phyloP scores from a whole-genome alignment of 2,888 invertebrate species.

The Limenitis camilla region DNA sequence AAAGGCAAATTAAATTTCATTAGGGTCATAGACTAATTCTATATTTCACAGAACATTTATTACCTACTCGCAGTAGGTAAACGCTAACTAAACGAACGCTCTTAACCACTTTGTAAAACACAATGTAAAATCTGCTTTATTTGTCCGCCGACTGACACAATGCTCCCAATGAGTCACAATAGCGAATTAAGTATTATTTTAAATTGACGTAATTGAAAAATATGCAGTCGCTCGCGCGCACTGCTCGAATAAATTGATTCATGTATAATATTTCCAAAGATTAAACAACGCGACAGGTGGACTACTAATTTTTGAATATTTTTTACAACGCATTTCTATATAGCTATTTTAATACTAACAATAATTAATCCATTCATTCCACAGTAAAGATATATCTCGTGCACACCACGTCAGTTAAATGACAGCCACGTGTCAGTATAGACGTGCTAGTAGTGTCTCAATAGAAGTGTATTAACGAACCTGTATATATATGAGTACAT shows the following conservation, averaged over 20 bases:
- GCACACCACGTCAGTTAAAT: too few species aligned
- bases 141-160: conserved; percentile 56
- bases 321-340: too few species aligned
- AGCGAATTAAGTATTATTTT: conserved; percentile 74
- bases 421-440: too few species aligned
- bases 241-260: conserved; percentile 70
- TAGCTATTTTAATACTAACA: too few species aligned
- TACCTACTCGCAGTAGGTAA: conserved; percentile 12
- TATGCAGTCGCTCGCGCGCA: conserved; percentile 67
- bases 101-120: conserved; percentile 18
- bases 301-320: neutral
- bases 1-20: conserved; percentile 2
- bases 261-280: conserved; percentile 61
- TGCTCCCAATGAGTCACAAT: conserved; percentile 70
- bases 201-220: conserved; percentile 75
- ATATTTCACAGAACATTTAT: conserved; percentile 4
- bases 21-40: conserved; percentile 8
- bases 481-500: too few species aligned
- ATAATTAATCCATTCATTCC: too few species aligned
- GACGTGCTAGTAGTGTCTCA: too few species aligned
- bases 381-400: too few species aligned
- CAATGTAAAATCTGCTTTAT: conserved; percentile 38
- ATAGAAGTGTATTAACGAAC: too few species aligned
- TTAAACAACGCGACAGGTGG: conserved; percentile 24
- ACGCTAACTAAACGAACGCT: conserved; percentile 3